phyloP scores from a whole-genome alignment of 2,888 invertebrate genomes.

The Eupithecia vulgata region DNA sequence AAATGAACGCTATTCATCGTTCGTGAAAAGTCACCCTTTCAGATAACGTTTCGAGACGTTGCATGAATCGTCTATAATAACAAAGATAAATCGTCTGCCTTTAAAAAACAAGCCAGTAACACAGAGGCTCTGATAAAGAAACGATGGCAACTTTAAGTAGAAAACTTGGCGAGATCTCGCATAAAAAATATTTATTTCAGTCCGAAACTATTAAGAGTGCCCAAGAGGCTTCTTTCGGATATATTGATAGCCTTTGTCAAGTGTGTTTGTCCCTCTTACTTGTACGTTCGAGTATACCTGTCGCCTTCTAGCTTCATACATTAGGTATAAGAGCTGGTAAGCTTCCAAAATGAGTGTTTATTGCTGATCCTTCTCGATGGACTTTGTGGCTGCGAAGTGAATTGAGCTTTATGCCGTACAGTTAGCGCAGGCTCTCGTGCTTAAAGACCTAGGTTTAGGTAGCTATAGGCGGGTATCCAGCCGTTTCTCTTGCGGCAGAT shows the following conservation, averaged over 20 bases:
- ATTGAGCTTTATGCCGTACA: constrained; percentile 57
- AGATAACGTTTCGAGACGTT: constrained; percentile 13
- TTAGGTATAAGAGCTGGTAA: constrained; percentile 72
- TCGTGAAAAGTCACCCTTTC: constrained; percentile 15
- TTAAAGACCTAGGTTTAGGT: constrained; percentile 64
- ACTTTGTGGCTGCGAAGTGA: constrained; percentile 55
- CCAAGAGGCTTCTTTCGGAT: constrained; percentile 50
- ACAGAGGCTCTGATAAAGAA: constrained; percentile 33
- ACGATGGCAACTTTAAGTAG: constrained; percentile 34
- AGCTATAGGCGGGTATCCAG: constrained; percentile 66
- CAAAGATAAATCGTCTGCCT: constrained; percentile 22
- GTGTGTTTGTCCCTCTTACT: constrained; percentile 58
- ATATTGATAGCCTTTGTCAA: constrained; percentile 55
- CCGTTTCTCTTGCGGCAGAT: constrained; percentile 67
- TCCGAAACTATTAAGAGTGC: constrained; percentile 57
- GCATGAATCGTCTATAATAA: constrained; percentile 22
- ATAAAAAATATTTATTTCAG: constrained; percentile 51
- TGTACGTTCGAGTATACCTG: constrained; percentile 56
- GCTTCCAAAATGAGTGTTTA: constrained; percentile 80
- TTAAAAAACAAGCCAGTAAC: constrained; percentile 34
- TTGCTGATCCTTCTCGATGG: constrained; percentile 70
- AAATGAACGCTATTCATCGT: constrained; percentile 16
- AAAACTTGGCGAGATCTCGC: constrained; percentile 42
- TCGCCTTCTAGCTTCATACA: constrained; percentile 70
- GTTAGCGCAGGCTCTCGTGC: constrained; percentile 52